A percentile compares a stretch with the other conserved stretches of the same genome.
Conservation (phyloP, 1,140 invertebrate species). For the Charaxes varanes region DNA sequence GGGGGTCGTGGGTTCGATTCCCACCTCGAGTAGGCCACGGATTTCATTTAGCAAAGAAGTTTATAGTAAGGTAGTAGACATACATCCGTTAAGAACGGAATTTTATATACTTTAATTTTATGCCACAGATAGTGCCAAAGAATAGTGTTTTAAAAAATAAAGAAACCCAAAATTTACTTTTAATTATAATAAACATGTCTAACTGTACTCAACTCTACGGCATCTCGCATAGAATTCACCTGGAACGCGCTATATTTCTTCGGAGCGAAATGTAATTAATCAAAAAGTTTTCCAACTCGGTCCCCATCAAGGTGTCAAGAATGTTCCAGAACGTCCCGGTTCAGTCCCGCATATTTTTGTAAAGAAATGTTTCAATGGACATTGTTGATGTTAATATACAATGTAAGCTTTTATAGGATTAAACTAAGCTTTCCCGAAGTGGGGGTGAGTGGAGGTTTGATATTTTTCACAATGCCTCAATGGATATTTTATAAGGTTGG, state of each 20-base stretch:
- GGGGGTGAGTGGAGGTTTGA: background rate
- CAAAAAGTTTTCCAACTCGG: slow-evolving; percentile 54
- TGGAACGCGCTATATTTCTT: slow-evolving; percentile 59
- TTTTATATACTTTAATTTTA: no score
- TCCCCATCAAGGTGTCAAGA: slow-evolving; percentile 17
- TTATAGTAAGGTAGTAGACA: no score
- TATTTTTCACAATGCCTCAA: no score
- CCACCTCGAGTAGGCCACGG: no score
- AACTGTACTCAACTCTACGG: slow-evolving; percentile 21
- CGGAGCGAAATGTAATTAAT: slow-evolving; percentile 63
- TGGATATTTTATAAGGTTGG: no score
- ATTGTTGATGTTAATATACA: slow-evolving; percentile 9
- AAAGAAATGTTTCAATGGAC: slow-evolving; percentile 14
- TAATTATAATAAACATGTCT: no score
- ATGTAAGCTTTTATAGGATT: slow-evolving; percentile 2
- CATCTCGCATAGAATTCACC: slow-evolving; percentile 38
- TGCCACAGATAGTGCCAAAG: no score
- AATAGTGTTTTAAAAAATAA: no score
- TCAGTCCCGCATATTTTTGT: slow-evolving; percentile 17
- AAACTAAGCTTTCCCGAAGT: slow-evolving; percentile 1
- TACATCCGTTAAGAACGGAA: no score
- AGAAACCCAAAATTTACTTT: no score
- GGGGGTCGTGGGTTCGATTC: no score
- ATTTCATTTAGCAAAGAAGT: no score
- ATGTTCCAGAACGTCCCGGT: slow-evolving; percentile 13